Conservation (phyloP, 2,797 vertebrate genomes). For the Vultur gryphus region DNA sequence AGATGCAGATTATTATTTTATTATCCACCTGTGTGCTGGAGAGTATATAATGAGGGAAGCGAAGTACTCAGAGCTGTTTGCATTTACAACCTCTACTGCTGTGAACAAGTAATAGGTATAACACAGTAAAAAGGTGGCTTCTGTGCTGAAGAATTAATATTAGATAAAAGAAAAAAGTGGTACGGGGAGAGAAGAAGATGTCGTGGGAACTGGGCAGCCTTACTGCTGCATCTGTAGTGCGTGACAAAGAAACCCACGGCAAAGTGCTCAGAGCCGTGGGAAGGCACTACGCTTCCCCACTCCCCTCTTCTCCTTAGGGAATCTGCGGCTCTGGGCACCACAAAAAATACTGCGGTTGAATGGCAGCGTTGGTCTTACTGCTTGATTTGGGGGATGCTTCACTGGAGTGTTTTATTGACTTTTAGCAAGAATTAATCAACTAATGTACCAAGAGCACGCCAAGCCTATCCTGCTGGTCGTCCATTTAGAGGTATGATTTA, state of each 20-base stretch:
- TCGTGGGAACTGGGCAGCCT: background rate
- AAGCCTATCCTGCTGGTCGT: background rate
- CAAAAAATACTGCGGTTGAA: background rate
- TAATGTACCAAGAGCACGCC: background rate
- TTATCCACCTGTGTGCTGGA: background rate
- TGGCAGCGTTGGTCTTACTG: background rate
- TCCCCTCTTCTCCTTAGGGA: background rate
- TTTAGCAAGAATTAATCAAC: background rate
- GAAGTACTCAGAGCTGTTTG: background rate
- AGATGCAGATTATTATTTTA: background rate
- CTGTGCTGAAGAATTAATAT: background rate
- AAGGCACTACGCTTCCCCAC: rapidly evolving
- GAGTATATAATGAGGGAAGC: background rate
- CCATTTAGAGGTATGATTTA: background rate
- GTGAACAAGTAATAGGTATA: background rate
- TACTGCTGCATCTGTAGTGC: background rate
- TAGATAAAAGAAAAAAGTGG: background rate
- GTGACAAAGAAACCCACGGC: background rate
- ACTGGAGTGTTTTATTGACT: background rate
- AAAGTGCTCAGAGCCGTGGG: background rate
- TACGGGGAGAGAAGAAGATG: background rate
- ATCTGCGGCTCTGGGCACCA: rapidly evolving
- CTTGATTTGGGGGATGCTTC: background rate
- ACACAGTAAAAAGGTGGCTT: background rate
- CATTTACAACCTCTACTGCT: background rate